A percentile compares a stretch with the other conserved stretches of the same genome.
These are phyloP conservation scores for Psittacara wagleri DNA, from an alignment of 2,113 vertebrate species.

Conservation along the genomic window DNA sequence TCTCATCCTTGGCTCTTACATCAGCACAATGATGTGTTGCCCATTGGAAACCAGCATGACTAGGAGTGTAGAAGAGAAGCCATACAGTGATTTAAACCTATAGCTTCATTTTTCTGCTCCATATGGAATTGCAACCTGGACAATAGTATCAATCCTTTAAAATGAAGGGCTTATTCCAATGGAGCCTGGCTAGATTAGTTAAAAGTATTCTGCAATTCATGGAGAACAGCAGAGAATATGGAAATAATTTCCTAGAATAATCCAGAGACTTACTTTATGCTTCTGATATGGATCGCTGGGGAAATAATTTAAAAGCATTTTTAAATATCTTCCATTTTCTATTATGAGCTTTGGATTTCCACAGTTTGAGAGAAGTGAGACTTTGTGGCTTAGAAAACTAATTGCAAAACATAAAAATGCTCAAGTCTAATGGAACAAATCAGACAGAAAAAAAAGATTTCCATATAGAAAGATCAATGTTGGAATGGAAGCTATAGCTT, in stretches of 20 bases:
- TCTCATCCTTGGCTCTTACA: conserved; percentile 70
- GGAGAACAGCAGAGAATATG: conserved; percentile 47
- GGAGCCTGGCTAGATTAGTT: conserved; percentile 61
- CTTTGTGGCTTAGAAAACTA: conserved; percentile 77
- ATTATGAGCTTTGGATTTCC: conserved; percentile 81
- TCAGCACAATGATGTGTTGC: conserved; percentile 70
- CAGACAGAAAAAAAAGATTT: conserved; percentile 65
- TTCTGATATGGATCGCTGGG: conserved; percentile 79
- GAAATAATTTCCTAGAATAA: conserved; percentile 80
- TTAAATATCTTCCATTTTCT: conserved; percentile 81
- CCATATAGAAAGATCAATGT: conserved; percentile 36
- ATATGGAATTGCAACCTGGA: conserved; percentile 62
- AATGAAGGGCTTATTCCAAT: conserved; percentile 59
- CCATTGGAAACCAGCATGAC: conserved; percentile 65
- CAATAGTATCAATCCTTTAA: conserved; percentile 61
- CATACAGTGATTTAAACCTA: conserved; percentile 72
- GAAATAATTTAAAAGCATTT: conserved; percentile 84
- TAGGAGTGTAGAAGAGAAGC: conserved; percentile 36
- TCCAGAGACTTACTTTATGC: conserved; percentile 74
- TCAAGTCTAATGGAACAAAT: conserved; percentile 73
- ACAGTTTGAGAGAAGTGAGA: conserved; percentile 75
- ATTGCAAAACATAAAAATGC: conserved; percentile 80
- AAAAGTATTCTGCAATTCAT: conserved; percentile 68
- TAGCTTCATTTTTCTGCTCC: conserved; percentile 56
- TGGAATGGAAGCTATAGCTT: conserved; percentile 42